Evolutionary conservation across 2,888 invertebrate genomes (phyloP), one percentile per base, ranked within the genome.

Genomic region (Petrolisthes manimaculis): DNA sequence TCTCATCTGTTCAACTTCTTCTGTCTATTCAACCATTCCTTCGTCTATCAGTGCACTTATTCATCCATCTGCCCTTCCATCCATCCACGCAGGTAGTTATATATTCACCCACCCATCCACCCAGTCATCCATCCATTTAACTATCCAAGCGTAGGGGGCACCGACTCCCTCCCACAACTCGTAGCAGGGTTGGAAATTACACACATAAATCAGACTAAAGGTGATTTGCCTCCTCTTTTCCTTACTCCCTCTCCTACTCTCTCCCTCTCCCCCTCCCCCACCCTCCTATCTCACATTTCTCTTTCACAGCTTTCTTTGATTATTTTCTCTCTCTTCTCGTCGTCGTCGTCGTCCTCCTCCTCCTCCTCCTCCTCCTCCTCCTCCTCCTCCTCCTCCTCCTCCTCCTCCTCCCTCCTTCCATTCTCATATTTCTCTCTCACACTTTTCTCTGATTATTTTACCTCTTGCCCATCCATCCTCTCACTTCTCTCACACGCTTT

Each of bases 151-250:
- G 2, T 53, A 37, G 51, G 3, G 2, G 51, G 3, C 51, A 2
- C 78, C 18, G 24, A 8, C 81, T 81, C 61, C 37, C 61, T 61
- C 80, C 37, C 61, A 8, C 78, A 21, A 37, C 61, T 81, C 80
- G n/a, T n/a, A n/a, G n/a, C n/a, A n/a, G n/a, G n/a, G n/a, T n/a
- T n/a, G n/a, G n/a, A n/a, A n/a, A n/a, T n/a, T n/a, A n/a, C n/a
- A n/a, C n/a, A n/a, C n/a, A n/a, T n/a, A n/a, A n/a, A n/a, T 61
- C 55, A n/a, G 21, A 53, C 51, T 12, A 12, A 53, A 37, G 14
- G 14, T 77, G 14, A 5, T 53, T 8, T 12, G 6, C 4, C 18
- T n/a, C 5, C 77, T 51, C 6, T 4, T n/a, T 12, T 12, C 3
- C 53, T 77, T n/a, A 5, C 53, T 18, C 53, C n/a, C 77, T 77